A percentile compares a stretch with the other conserved stretches of the same genome.
These are phyloP conservation scores for Hyles euphorbiae DNA, from an alignment of 1,140 invertebrate species.

Conservation along the genomic window DNA sequence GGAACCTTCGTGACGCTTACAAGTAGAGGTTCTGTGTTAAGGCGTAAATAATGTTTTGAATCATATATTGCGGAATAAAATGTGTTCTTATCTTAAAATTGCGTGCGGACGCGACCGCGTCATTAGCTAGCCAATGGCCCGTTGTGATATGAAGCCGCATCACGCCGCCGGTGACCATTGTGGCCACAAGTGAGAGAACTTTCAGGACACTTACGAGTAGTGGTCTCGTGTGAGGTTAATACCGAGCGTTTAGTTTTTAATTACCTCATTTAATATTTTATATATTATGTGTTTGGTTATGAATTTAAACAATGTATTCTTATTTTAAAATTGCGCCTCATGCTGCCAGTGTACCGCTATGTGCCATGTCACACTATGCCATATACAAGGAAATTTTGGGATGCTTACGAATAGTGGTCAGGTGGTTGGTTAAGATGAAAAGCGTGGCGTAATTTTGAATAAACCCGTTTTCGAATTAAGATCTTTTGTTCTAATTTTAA, in stretches of 20 bases:
- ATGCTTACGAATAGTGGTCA: too few relatives aligned
- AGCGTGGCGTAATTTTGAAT: too few relatives aligned
- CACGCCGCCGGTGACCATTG: constrained; percentile 22
- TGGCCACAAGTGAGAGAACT: constrained; percentile 43
- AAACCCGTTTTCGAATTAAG: too few relatives aligned
- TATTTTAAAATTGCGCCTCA: constrained; percentile 49
- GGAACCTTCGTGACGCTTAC: constrained; percentile 49
- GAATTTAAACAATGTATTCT: constrained; percentile 4
- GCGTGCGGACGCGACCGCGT: constrained; percentile 43
- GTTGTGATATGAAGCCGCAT: constrained; percentile 42
- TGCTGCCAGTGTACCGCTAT: constrained; percentile 20
- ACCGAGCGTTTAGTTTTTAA: too few relatives aligned
- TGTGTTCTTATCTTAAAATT: constrained; percentile 46
- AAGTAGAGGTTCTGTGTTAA: constrained; percentile 12
- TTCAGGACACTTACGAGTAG: constrained; percentile 43
- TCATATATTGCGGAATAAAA: too few relatives aligned
- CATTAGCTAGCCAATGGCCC: constrained; percentile 46
- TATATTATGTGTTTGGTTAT: too few relatives aligned
- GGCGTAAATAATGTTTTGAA: too few relatives aligned
- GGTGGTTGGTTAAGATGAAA: too few relatives aligned
- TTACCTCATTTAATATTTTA: too few relatives aligned
- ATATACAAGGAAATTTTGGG: too few relatives aligned
- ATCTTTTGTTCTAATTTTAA: too few relatives aligned
- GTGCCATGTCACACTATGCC: constrained; percentile 16
- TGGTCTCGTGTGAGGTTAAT: too few relatives aligned